Evolutionary conservation across 1,140 invertebrate species (phyloP).

Genomic region (Andrena cerasifolii): DNA sequence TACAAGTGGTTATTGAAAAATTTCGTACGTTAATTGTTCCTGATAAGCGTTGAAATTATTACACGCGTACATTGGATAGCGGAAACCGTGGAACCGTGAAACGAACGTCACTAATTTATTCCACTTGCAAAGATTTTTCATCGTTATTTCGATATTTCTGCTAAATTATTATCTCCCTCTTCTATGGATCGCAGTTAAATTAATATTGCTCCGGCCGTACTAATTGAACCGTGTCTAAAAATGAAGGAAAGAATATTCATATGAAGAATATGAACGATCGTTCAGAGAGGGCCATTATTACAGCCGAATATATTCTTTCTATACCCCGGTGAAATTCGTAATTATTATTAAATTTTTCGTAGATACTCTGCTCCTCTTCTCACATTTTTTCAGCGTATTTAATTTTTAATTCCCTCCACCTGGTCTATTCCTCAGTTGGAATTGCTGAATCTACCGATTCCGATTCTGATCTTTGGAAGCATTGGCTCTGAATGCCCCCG

Average conservation of each 20-base stretch:
- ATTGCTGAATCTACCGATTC: neutral
- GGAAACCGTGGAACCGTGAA: neutral
- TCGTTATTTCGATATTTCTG: neutral
- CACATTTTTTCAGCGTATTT: too few species aligned
- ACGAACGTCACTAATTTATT: conserved; percentile 3
- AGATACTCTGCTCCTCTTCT: too few species aligned
- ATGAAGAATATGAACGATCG: neutral
- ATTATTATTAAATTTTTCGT: neutral
- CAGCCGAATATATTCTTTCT: neutral
- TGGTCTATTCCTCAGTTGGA: too few species aligned
- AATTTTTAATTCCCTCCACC: too few species aligned
- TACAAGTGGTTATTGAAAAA: too few species aligned
- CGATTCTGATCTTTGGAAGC: neutral
- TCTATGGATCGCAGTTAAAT: neutral
- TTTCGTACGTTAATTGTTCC: neutral
- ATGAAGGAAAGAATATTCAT: neutral
- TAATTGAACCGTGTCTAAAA: neutral
- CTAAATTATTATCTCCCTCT: neutral
- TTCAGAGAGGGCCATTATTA: neutral
- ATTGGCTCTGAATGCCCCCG: too few species aligned
- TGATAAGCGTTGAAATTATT: neutral
- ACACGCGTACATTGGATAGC: neutral
- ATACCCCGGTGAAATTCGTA: neutral
- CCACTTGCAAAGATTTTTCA: neutral
- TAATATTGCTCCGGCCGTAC: neutral